Evolutionary conservation across 92 coral and sea anemone species (phyloP), one percentile per base, ranked within the genome.

Genomic region (Porites evermanni): DNA sequence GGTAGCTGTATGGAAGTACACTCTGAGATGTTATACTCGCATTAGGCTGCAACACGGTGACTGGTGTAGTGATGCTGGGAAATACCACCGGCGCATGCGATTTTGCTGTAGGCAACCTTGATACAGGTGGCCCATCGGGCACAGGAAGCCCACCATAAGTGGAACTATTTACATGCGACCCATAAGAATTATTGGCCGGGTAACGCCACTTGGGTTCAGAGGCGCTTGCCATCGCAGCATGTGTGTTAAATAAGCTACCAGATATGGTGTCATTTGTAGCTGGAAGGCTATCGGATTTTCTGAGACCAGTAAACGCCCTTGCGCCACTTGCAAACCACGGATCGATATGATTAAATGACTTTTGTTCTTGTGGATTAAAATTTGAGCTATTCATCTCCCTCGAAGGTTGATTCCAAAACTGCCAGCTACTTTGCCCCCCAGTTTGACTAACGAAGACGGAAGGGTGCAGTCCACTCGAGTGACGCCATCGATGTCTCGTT

Each of bases 21-120:
- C 75, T 79, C 53, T 71, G 74, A 50, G 75, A 53, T 11, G 52
- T 23, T 12, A 32, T 51, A 13, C 64, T 79, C 51, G 84, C 67
- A 20, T 64, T 17, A 8, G 3, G 23, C 11, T 51, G 83, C 2
- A 20, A 32, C 2, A 32, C 32, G 1, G 24, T 38, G 53, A 1
- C 70, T 61, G 70, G 29, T 9, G 7, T 61, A 6, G 84, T 13
- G 68, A 29, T 52, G 17, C 67, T 20, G 0, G 32, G 32, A 29
- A 1, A 29, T 29, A 29, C 32, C 32, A 29, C 32, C 2, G 74
- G 84, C 67, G 72, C 44, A 47, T 38, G 8, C 71, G 65, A 32
- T 8, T 13, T 23, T 52, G 66, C 74, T 21, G 61, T 44, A 8
- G 72, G 70, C 64, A 7, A 77, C 10, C 16, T 63, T 17, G 29